Base-by-base conservation (phyloP, 2,113 vertebrate species). In the Podarcis cretensis region DNA sequence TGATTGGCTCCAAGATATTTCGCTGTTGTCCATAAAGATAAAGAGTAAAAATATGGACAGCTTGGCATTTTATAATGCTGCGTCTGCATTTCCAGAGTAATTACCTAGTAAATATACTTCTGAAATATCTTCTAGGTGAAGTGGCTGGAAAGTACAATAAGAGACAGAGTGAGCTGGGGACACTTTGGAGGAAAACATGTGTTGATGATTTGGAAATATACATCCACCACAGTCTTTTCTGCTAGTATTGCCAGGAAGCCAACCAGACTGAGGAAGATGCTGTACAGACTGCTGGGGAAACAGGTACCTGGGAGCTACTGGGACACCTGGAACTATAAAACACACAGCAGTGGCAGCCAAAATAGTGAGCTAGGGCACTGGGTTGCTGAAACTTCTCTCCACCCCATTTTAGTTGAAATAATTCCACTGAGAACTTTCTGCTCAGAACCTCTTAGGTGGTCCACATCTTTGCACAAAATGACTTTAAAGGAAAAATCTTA, bases 71-170 rank as follows among this genome's bases (percentile, higher is more conserved):
- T 92, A 92, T 94, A 93, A 91, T 81, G 88, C 77, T 93, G 87
- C 82, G 35, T 89, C 88, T 94, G 95, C 93, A 92, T 83, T 90
- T 91, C 87, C 77, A 90, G 79, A 92, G 82, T 96, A 96, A 95
- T 93, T 96, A 90, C 83, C 88, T 96, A 93, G 88, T 95, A 95
- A 95, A 95, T 91, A 93, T 30, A 85, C 76, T 83, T 90, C 87
- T 89, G 79, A 92, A 93, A 93, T 90, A 86, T 86, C 80, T 83
- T 88, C 82, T 90, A 83, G 84, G 63, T 89, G 78, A 54, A 89
- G 90, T 21, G 91, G 54, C 77, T 93, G 73, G 91, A 91, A 93
- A 94, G 80, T 83, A 79, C 75, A 92, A 93, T 57, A 40, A 25
- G 30, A 23, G 3, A 92, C 89, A 20, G 14, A 74, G 13, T 4